Base-by-base conservation (phyloP, 2,113 vertebrate species). In the Peucedramus taeniatus region DNA sequence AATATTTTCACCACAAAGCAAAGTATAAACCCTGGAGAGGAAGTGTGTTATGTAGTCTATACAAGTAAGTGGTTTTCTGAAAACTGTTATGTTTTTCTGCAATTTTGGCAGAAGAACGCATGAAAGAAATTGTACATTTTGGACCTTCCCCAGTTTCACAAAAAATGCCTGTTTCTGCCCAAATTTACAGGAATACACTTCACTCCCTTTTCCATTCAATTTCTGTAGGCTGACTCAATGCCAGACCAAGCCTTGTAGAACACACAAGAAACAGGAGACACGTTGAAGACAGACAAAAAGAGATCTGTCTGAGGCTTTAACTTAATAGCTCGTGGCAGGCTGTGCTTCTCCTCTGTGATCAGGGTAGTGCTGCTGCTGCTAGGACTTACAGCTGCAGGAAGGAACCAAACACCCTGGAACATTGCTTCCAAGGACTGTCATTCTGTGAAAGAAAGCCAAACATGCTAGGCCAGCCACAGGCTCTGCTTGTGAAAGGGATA, bases 71-170 rank as follows among this genome's bases (percentile, higher is more conserved):
- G 59, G 42, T 31, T 91, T 96, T 95, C 84, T 68, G 17, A 93
- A 97, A 94, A 83, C 56, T 65, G 81, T 40, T 94, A 76, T 65
- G 44, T 70, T 96, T 90, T 95, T 80, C 86, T 82, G 60, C 57
- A 93, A 39, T 68, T 91, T 88, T 95, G 94, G 94, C 94, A 97
- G 77, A 81, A 92, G 28, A 56, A 56, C 0, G 1, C 33, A 93
- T 44, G 30, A 78, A 86, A 88, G 72, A 84, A 90, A 79, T 2
- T 66, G 63, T 81, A 74, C 24, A 65, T 61, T 71, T 95, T 96
- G 91, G 86, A 92, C 24, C 31, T 90, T 90, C 24, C 70, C 76
- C 83, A 88, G 68, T 60, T 96, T 75, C 80, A 37, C 44, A 88
- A 94, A 92, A 92, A 56, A 28, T 35, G 85, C 42, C 33, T 81